phyloP scores from a whole-genome alignment of 2,113 vertebrate genomes.

The Otis tarda region DNA sequence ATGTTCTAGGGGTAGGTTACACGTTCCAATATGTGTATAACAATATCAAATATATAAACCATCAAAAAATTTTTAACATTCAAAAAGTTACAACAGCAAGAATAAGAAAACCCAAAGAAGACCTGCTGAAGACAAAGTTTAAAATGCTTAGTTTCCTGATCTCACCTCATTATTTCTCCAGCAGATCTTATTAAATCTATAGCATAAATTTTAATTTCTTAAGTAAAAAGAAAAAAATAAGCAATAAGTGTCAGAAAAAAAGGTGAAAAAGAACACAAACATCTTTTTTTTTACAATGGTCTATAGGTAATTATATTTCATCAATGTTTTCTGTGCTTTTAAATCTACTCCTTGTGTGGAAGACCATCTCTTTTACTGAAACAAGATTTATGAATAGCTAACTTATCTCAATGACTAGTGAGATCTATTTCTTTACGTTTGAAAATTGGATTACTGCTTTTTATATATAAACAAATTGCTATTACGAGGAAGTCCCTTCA shows the following conservation, averaged over 20 bases:
- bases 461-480: neutral
- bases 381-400: neutral
- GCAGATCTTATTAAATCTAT: neutral
- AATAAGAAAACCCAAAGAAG: neutral
- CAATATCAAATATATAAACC: neutral
- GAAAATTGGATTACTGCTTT: neutral
- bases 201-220: neutral
- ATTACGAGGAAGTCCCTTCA: neutral
- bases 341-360: neutral
- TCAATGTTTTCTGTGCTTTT: neutral
- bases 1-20: neutral
- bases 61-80: neutral
- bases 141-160: neutral
- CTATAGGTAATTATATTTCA: neutral
- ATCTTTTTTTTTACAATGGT: neutral
- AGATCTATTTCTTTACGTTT: neutral
- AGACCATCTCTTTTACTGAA: neutral
- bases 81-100: neutral
- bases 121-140: neutral
- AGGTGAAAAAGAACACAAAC: neutral
- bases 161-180: neutral
- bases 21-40: neutral
- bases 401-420: neutral
- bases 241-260: neutral
- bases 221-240: neutral